Evolutionary conservation across 2,888 invertebrate genomes (phyloP).

Genomic region (Biston stratarius): DNA sequence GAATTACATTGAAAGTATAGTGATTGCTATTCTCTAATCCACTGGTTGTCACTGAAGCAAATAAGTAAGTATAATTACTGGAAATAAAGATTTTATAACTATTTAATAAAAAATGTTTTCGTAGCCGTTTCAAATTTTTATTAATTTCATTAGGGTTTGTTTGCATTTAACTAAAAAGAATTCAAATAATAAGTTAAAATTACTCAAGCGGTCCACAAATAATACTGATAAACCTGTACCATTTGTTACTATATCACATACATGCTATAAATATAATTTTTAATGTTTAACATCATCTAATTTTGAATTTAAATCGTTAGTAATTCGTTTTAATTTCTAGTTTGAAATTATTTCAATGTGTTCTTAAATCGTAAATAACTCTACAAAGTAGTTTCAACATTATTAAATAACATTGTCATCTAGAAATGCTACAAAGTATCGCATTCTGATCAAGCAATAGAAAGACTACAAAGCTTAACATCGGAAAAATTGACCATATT

Average conservation of each 20-base stretch:
- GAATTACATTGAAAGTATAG: neutral
- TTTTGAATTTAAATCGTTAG: slow-evolving; percentile 13
- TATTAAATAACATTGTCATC: slow-evolving; percentile 9
- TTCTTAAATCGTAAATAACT: slow-evolving; percentile 17
- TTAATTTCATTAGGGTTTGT: neutral
- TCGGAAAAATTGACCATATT: slow-evolving; percentile 6
- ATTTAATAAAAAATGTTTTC: too few relatives aligned
- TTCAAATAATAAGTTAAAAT: slow-evolving; percentile 13
- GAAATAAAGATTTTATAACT: neutral
- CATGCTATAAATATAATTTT: slow-evolving; percentile 43
- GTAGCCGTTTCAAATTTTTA: neutral
- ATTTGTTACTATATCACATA: slow-evolving; percentile 53
- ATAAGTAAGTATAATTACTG: neutral
- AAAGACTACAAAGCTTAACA: slow-evolving; percentile 11
- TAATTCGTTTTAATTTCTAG: slow-evolving; percentile 28
- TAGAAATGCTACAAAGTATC: neutral
- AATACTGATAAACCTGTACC: slow-evolving; percentile 35
- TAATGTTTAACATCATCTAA: slow-evolving; percentile 22
- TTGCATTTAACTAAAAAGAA: slow-evolving; percentile 1
- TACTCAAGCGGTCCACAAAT: slow-evolving; percentile 26
- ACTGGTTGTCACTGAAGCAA: slow-evolving; percentile 4
- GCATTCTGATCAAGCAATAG: slow-evolving; percentile 1
- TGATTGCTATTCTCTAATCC: slow-evolving; percentile 1
- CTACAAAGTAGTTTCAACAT: slow-evolving; percentile 11
- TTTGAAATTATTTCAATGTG: slow-evolving; percentile 23